Percentiles rank a stretch among this genome's conserved stretches.
Evolutionary conservation across 2,113 vertebrate species (phyloP).

Genomic region (Apteryx mantelli): DNA sequence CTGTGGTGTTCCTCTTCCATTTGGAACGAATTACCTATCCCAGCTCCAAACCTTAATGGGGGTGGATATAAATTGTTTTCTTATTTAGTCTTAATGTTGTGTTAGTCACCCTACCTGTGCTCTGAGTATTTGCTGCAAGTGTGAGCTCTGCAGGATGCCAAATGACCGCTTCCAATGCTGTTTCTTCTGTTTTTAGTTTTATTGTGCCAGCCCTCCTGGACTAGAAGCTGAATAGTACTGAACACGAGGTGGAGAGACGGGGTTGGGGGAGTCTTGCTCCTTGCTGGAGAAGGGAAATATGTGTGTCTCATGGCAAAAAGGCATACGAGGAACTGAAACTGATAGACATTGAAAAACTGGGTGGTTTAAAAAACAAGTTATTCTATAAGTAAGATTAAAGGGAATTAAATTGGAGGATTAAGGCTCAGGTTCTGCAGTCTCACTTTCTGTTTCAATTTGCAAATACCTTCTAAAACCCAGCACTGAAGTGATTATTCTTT

Average conservation of each 20-base stretch:
- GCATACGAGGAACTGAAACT: not conserved
- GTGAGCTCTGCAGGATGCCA: slow-evolving; percentile 17
- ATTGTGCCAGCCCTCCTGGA: not conserved
- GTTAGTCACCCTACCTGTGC: not conserved
- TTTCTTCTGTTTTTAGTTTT: not conserved
- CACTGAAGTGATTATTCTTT: not conserved
- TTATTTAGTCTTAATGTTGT: slow-evolving; percentile 57
- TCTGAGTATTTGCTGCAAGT: slow-evolving; percentile 25
- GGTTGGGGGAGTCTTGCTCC: not conserved
- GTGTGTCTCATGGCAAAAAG: not conserved
- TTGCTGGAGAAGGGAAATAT: not conserved
- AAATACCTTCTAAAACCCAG: slow-evolving; percentile 2
- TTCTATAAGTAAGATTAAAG: slow-evolving; percentile 45
- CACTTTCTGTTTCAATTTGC: slow-evolving; percentile 60
- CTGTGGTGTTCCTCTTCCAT: slow-evolving; percentile 23
- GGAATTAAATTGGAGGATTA: slow-evolving; percentile 57
- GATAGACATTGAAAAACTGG: not conserved
- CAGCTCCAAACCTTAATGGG: slow-evolving; percentile 45
- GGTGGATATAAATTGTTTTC: slow-evolving; percentile 47
- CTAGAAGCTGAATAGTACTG: not conserved
- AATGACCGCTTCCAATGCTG: slow-evolving; percentile 26
- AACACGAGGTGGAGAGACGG: not conserved
- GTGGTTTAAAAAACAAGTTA: not conserved
- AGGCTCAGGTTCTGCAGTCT: slow-evolving; percentile 11
- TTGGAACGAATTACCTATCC: slow-evolving; percentile 52